Evolutionary conservation across 1,140 invertebrate species (phyloP).

Genomic region (Drosophila micromelanica): DNA sequence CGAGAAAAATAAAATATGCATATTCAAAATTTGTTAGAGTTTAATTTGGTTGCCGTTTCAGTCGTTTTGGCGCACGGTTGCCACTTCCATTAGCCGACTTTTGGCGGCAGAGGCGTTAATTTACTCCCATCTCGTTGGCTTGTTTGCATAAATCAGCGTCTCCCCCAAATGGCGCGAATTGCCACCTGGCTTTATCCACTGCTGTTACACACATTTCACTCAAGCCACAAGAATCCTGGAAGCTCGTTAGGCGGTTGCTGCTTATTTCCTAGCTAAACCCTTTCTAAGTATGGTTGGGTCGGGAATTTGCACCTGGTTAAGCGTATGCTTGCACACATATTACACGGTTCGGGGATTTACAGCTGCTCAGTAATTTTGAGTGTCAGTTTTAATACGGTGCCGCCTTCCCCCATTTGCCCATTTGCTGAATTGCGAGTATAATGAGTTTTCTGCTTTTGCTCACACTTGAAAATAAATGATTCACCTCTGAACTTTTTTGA

Average conservation of each 20-base stretch:
- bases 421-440: slow-evolving; percentile 68
- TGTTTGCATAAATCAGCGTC: slow-evolving; percentile 77
- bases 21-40: slow-evolving; percentile 65
- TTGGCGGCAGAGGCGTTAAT: slow-evolving; percentile 67
- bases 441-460: slow-evolving; percentile 51
- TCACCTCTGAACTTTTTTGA: slow-evolving; percentile 4
- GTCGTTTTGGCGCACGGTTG: slow-evolving; percentile 32
- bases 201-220: slow-evolving; percentile 37
- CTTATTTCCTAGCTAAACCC: slow-evolving; percentile 41
- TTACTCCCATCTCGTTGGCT: slow-evolving; percentile 68
- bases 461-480: slow-evolving; percentile 20
- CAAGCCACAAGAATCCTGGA: slow-evolving; percentile 75
- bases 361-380: slow-evolving; percentile 61
- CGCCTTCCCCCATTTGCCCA: slow-evolving; percentile 49
- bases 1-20: not conserved
- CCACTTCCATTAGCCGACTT: slow-evolving; percentile 72
- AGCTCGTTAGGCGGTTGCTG: slow-evolving; percentile 49
- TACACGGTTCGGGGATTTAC: slow-evolving; percentile 62
- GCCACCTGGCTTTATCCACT: not conserved
- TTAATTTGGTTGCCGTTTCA: slow-evolving; percentile 48
- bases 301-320: slow-evolving; percentile 53
- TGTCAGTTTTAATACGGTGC: slow-evolving; percentile 45
- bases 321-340: slow-evolving; percentile 63
- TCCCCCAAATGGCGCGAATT: not conserved
- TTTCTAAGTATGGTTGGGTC: slow-evolving; percentile 24